Conservation (phyloP, 2,888 invertebrate genomes). For the Plusia festucae region DNA sequence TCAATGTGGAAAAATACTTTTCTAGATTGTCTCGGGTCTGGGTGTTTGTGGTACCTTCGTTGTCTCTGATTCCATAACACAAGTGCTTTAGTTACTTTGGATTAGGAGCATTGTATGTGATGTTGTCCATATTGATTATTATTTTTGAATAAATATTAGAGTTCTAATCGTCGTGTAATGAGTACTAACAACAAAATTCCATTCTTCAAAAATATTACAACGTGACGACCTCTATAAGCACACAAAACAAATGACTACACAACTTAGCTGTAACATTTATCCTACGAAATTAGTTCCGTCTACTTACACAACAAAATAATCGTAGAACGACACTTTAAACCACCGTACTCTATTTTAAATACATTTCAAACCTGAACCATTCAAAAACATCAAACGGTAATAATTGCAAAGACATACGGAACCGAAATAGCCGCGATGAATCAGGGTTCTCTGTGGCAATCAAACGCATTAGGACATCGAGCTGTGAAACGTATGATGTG, state of each 20-base stretch:
- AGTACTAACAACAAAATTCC: not conserved
- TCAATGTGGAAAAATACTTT: too few relatives aligned
- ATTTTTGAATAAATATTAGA: not conserved
- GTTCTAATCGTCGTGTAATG: not conserved
- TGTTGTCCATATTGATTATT: too few relatives aligned
- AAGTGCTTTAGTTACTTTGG: too few relatives aligned
- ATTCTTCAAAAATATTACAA: not conserved
- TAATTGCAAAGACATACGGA: slow-evolving; percentile 56
- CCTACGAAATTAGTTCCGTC: slow-evolving; percentile 26
- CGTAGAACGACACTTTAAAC: slow-evolving; percentile 16
- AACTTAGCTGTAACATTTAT: slow-evolving; percentile 20
- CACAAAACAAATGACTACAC: not conserved
- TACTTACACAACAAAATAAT: slow-evolving; percentile 38
- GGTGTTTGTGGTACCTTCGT: too few relatives aligned
- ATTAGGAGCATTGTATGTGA: too few relatives aligned
- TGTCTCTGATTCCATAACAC: too few relatives aligned
- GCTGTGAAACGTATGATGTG: slow-evolving; percentile 47
- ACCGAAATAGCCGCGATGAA: slow-evolving; percentile 56
- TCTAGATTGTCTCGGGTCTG: too few relatives aligned
- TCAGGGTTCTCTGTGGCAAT: slow-evolving; percentile 55
- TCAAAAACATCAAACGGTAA: slow-evolving; percentile 55
- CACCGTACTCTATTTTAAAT: slow-evolving; percentile 45
- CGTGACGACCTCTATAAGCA: not conserved
- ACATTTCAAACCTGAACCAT: slow-evolving; percentile 44
- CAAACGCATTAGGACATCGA: slow-evolving; percentile 60